Evolutionary conservation across 2,888 invertebrate species (phyloP).

Genomic region (Trachelus tabidus): DNA sequence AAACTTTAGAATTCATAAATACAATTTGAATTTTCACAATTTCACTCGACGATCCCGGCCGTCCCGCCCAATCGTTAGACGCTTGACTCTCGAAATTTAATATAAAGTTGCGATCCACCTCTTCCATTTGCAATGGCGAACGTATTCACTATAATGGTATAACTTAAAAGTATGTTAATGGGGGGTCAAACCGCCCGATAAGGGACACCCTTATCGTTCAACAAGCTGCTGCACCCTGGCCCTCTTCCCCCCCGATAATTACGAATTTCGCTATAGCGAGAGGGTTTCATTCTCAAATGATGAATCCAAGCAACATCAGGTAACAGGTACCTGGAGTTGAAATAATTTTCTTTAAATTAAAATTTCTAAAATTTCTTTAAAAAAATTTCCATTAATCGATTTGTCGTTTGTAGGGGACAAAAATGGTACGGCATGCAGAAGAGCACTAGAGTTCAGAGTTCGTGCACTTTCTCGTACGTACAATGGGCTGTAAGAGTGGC

Average conservation of each 20-base stretch:
- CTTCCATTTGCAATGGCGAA: neutral
- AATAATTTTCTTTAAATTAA: too few species aligned
- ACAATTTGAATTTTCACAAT: slow-evolving; percentile 48
- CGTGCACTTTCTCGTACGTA: too few species aligned
- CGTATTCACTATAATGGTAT: slow-evolving; percentile 1
- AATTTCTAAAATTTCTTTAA: too few species aligned
- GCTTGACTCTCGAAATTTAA: slow-evolving; percentile 33
- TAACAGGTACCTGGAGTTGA: too few species aligned
- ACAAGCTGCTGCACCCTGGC: neutral
- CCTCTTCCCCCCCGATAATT: neutral
- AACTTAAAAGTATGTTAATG: slow-evolving; percentile 25
- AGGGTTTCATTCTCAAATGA: too few species aligned
- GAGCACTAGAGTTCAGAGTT: too few species aligned
- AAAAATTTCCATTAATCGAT: too few species aligned
- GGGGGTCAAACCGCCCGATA: slow-evolving; percentile 3
- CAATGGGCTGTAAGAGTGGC: too few species aligned
- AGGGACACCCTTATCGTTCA: slow-evolving; percentile 15
- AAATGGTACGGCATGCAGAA: too few species aligned
- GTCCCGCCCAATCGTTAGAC: slow-evolving; percentile 32
- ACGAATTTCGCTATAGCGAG: neutral
- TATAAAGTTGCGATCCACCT: slow-evolving; percentile 28
- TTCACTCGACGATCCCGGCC: slow-evolving; percentile 19
- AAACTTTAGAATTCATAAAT: slow-evolving; percentile 56
- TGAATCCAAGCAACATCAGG: too few species aligned
- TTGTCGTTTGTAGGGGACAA: too few species aligned